Conservation (phyloP, 2,888 invertebrate genomes). For the Pollenia labialis region DNA sequence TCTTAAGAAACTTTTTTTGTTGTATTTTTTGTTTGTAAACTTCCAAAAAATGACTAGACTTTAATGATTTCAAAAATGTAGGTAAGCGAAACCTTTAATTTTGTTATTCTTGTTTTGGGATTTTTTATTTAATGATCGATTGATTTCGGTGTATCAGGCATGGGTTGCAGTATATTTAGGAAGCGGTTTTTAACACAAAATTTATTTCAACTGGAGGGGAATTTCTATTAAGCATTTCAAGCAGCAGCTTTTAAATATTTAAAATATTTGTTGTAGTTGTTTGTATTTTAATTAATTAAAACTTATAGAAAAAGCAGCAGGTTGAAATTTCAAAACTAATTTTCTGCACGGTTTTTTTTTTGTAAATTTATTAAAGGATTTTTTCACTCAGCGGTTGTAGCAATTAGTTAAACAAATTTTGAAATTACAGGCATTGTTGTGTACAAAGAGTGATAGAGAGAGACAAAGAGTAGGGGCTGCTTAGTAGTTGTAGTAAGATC, state of each 20-base stretch:
- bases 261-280: not conserved
- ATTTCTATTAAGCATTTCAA: slow-evolving; percentile 70
- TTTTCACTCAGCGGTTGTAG: slow-evolving; percentile 53
- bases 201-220: slow-evolving; percentile 29
- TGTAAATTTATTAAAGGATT: slow-evolving; percentile 34
- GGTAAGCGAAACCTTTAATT: slow-evolving; percentile 46
- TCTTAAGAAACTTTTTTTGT: not conserved
- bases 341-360: slow-evolving; percentile 23
- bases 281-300: slow-evolving; percentile 16
- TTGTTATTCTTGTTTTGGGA: not conserved
- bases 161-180: slow-evolving; percentile 1
- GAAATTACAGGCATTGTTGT: slow-evolving; percentile 65
- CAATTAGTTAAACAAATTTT: slow-evolving; percentile 61
- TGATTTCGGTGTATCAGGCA: slow-evolving; percentile 11
- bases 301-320: slow-evolving; percentile 62
- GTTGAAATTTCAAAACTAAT: slow-evolving; percentile 50
- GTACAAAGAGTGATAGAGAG: not conserved
- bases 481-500: slow-evolving; percentile 27
- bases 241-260: slow-evolving; percentile 65
- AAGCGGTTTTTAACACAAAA: slow-evolving; percentile 54
- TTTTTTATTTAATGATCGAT: slow-evolving; percentile 27
- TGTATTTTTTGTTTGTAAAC: not conserved
- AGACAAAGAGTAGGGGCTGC: not conserved
- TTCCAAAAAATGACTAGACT: slow-evolving; percentile 57
- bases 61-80: slow-evolving; percentile 36